phyloP scores from a whole-genome alignment of 2,113 vertebrate genomes.

The Leptobrachium ailaonicum region DNA sequence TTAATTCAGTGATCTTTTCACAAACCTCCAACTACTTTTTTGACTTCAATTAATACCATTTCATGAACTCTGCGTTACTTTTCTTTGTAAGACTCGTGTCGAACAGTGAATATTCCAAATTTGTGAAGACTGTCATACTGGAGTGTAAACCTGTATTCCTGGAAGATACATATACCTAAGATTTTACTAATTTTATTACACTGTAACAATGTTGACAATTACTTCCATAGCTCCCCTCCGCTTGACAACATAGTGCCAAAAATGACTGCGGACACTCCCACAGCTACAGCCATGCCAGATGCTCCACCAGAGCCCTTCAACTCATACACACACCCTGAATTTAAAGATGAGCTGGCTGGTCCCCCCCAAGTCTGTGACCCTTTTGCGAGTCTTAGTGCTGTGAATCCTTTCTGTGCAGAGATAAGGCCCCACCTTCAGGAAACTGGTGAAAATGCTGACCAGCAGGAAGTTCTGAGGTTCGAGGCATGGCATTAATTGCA shows the following conservation, averaged over 20 bases:
- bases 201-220: conserved; percentile 10
- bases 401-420: conserved; percentile 12
- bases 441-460: conserved; percentile 42
- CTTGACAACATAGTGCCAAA: not conserved
- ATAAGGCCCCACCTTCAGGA: conserved; percentile 47
- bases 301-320: conserved; percentile 7
- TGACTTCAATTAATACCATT: too few species aligned
- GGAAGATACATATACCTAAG: not conserved
- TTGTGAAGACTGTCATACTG: too few species aligned
- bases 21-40: too few species aligned
- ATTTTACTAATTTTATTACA: not conserved
- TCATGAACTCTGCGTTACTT: too few species aligned
- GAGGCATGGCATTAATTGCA: conserved; percentile 50
- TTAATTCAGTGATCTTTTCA: too few species aligned
- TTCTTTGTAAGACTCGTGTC: too few species aligned
- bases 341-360: not conserved
- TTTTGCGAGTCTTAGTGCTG: not conserved
- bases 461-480: conserved; percentile 48
- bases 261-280: not conserved
- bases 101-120: too few species aligned
- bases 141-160: too few species aligned
- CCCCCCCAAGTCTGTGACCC: conserved; percentile 16
- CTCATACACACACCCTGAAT: conserved; percentile 7
- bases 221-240: conserved; percentile 51
- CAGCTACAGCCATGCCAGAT: not conserved